phyloP scores from a whole-genome alignment of 2,113 vertebrate species.

The Zosterops hypoxanthus region DNA sequence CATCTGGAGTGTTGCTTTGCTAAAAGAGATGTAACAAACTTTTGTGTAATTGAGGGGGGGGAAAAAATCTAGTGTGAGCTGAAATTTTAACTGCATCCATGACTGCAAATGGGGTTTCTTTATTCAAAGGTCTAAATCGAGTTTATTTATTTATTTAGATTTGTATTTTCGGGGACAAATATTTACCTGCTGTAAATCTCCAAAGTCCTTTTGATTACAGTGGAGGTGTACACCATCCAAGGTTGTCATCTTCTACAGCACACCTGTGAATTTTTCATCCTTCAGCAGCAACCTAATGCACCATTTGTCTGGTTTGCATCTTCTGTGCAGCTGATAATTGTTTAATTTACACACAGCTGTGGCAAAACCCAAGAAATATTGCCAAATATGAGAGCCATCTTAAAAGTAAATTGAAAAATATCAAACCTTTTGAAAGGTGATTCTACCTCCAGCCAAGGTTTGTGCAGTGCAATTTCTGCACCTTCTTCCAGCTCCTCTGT shows the following conservation, averaged over 20 bases:
- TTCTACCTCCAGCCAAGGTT: not conserved
- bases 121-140: not conserved
- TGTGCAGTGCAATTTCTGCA: accelerated
- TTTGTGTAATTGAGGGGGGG: not conserved
- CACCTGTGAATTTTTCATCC: not conserved
- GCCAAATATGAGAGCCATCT: not conserved
- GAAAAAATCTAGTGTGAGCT: not conserved
- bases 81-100: not conserved
- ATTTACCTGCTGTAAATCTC: not conserved
- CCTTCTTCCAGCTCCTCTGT: not conserved
- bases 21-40: not conserved
- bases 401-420: not conserved
- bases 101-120: not conserved
- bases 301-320: not conserved
- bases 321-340: not conserved
- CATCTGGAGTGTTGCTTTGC: not conserved
- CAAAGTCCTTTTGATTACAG: not conserved
- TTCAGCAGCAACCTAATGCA: not conserved
- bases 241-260: not conserved
- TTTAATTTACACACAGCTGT: not conserved
- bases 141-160: not conserved
- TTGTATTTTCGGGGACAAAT: not conserved
- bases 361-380: not conserved
- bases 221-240: accelerated
- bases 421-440: not conserved